These are phyloP conservation scores for Todiramphus chloris DNA, from an alignment of 2,113 vertebrate genomes.

Conservation along the genomic window DNA sequence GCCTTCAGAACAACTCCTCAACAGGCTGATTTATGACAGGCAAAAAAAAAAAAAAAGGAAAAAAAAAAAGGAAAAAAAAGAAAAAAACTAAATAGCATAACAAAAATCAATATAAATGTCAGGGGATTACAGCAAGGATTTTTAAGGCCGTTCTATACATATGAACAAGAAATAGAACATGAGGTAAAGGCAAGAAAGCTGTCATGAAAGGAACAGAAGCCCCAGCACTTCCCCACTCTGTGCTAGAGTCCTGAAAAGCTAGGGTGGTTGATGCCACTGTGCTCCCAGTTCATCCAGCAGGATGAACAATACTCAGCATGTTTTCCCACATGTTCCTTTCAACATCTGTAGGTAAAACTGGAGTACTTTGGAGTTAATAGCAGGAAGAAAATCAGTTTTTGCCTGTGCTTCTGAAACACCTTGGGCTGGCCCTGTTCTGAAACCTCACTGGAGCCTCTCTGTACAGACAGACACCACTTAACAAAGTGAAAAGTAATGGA, in stretches of 20 bases:
- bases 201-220: not conserved
- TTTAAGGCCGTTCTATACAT: not conserved
- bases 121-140: not conserved
- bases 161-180: not conserved
- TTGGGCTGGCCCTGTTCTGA: not conserved
- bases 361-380: not conserved
- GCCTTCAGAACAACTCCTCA: not conserved
- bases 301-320: not conserved
- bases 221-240: not conserved
- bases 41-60: not conserved
- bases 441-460: not conserved
- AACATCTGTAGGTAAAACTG: not conserved
- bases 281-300: not conserved
- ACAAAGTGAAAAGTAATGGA: constrained; percentile 42
- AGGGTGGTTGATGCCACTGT: not conserved
- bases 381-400: not conserved
- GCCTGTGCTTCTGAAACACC: not conserved
- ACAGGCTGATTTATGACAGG: not conserved
- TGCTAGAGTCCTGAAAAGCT: not conserved
- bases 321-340: not conserved
- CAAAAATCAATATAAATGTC: not conserved
- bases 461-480: not conserved
- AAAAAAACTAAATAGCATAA: not conserved
- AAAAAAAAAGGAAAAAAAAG: not conserved
- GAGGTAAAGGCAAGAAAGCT: not conserved